Conservation (phyloP, 2,797 vertebrate species). For the Neostethus bicornis region DNA sequence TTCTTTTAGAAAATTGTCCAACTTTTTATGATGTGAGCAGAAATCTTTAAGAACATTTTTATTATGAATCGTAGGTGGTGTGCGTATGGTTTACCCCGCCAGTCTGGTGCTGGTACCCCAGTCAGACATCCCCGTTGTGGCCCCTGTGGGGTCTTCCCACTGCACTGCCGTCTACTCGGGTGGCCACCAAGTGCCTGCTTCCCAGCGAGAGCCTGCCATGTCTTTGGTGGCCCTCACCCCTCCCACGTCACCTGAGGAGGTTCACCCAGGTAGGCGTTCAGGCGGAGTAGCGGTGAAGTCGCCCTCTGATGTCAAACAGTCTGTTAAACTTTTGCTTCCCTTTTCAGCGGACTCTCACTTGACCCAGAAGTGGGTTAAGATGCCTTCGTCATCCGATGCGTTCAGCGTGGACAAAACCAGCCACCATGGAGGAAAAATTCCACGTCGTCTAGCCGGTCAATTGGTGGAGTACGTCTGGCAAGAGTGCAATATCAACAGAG, state of each 20-base stretch:
- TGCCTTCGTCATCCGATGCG: constrained; percentile 86
- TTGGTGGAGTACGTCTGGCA: constrained; percentile 97
- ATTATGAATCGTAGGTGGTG: constrained; percentile 83
- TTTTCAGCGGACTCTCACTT: constrained; percentile 91
- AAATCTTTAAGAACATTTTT: no score
- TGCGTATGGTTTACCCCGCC: constrained; percentile 97
- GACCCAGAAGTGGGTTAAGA: constrained; percentile 94
- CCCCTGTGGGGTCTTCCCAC: constrained; percentile 88
- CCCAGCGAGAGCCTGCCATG: constrained; percentile 95
- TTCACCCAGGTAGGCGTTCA: constrained; percentile 87
- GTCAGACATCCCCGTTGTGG: constrained; percentile 90
- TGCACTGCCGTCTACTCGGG: constrained; percentile 90
- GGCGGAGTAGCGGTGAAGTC: neutral
- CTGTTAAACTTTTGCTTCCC: constrained; percentile 1
- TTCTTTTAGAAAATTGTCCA: no score
- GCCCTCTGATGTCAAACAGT: neutral
- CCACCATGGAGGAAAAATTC: constrained; percentile 95
- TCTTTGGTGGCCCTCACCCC: constrained; percentile 98
- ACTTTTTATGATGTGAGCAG: neutral
- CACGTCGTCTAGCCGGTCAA: constrained; percentile 90
- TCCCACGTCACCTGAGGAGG: constrained; percentile 97
- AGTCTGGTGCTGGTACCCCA: constrained; percentile 97
- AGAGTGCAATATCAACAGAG: constrained; percentile 97
- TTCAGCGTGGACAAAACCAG: constrained; percentile 92
- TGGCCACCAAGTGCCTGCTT: constrained; percentile 95